Conservation (phyloP, 2,797 vertebrate species). For the Fistularia commersonii region DNA sequence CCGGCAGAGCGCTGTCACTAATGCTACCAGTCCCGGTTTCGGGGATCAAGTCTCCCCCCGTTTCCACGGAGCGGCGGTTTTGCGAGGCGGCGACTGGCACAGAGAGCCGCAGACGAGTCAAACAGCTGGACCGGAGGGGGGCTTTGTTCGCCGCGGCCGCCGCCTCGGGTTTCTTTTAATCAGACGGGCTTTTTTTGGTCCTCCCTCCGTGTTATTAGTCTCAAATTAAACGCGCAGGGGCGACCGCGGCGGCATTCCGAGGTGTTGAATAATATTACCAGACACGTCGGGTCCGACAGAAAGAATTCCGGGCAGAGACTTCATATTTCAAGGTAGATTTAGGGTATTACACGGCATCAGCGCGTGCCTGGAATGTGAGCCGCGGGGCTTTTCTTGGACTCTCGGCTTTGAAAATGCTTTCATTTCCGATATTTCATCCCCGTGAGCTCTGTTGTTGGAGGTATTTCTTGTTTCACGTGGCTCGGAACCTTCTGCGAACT, state of each 20-base stretch:
- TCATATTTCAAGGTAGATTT: slow-evolving; percentile 59
- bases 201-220: slow-evolving; percentile 29
- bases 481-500: neutral
- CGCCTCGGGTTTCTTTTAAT: slow-evolving; percentile 39
- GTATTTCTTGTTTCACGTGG: slow-evolving; percentile 47
- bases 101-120: slow-evolving; percentile 24
- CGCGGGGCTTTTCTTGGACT: slow-evolving; percentile 33
- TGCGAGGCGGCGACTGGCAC: slow-evolving; percentile 40
- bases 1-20: slow-evolving; percentile 41
- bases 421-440: slow-evolving; percentile 63
- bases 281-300: slow-evolving; percentile 22
- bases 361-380: slow-evolving; percentile 47
- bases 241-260: slow-evolving; percentile 31
- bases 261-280: slow-evolving; percentile 26
- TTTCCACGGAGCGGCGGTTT: slow-evolving; percentile 30
- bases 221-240: slow-evolving; percentile 39
- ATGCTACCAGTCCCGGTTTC: slow-evolving; percentile 48
- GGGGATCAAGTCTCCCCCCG: slow-evolving; percentile 34
- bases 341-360: slow-evolving; percentile 44
- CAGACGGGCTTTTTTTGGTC: slow-evolving; percentile 22
- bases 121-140: slow-evolving; percentile 37
- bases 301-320: slow-evolving; percentile 36
- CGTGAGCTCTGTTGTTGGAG: slow-evolving; percentile 32
- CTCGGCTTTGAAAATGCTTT: slow-evolving; percentile 53
- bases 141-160: slow-evolving; percentile 35